Evolutionary conservation across 2,113 vertebrate genomes (phyloP).

Genomic region (Cyprinodon tularosa): DNA sequence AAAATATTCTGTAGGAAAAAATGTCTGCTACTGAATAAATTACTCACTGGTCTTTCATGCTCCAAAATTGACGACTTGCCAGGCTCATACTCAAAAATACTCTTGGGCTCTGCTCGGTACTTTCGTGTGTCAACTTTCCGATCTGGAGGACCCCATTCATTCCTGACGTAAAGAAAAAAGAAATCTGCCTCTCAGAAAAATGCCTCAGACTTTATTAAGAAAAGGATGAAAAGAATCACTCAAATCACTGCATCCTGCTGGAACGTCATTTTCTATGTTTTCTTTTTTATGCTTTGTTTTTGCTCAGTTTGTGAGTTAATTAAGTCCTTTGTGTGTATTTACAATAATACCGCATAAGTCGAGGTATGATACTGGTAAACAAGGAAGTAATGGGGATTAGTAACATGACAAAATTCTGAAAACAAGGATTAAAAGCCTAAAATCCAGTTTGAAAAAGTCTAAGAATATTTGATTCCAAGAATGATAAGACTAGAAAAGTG

Average conservation of each 20-base stretch:
- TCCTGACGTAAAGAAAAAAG: conserved; percentile 77
- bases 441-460: no score
- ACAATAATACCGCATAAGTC: no score
- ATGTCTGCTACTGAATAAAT: conserved; percentile 2
- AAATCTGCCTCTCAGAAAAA: conserved; percentile 11
- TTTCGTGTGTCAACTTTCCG: conserved; percentile 96
- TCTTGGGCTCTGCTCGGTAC: conserved; percentile 96
- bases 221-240: not conserved
- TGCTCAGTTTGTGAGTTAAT: no score
- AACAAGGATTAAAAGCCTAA: no score
- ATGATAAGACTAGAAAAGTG: no score
- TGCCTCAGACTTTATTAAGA: not conserved
- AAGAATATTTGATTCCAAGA: no score
- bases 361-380: not conserved
- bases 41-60: conserved; percentile 94
- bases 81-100: conserved; percentile 98
- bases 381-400: no score
- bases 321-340: no score
- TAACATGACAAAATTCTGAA: no score
- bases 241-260: no score
- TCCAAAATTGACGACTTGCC: conserved; percentile 97
- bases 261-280: no score
- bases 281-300: no score
- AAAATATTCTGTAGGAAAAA: not conserved
- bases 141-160: conserved; percentile 96